Percentiles rank a stretch among this genome's conserved stretches.
phyloP scores from a whole-genome alignment of 2,888 invertebrate species.

The Xiphydria camelus region DNA sequence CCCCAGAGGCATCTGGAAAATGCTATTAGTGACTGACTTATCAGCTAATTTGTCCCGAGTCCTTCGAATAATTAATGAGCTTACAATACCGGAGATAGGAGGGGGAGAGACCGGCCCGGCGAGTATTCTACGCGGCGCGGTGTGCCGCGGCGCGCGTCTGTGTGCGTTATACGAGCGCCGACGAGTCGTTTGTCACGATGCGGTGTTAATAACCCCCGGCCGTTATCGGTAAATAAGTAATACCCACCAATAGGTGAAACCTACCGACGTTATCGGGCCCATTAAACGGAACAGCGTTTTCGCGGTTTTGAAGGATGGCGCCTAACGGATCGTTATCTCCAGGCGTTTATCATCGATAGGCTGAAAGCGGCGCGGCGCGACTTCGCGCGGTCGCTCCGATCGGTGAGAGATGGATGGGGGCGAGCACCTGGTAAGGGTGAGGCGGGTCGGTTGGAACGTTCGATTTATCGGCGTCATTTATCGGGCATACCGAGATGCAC shows the following conservation, averaged over 20 bases:
- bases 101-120: no score
- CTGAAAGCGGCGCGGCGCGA: no score
- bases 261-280: slow-evolving; percentile 38
- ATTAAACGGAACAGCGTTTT: slow-evolving; percentile 41
- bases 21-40: slow-evolving; percentile 43
- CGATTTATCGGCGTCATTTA: no score
- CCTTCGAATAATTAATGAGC: slow-evolving; percentile 41
- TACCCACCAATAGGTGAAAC: slow-evolving; percentile 44
- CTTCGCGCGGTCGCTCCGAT: no score
- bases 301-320: slow-evolving; percentile 33
- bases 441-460: no score
- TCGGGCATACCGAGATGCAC: no score
- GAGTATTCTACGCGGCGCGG: no score
- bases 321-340: slow-evolving; percentile 26
- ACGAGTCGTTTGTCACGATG: slow-evolving; percentile 43
- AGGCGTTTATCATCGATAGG: slow-evolving; percentile 26
- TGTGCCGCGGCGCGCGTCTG: no score
- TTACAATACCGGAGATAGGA: slow-evolving; percentile 14
- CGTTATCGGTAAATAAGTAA: slow-evolving; percentile 49
- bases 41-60: slow-evolving; percentile 45
- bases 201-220: slow-evolving; percentile 41
- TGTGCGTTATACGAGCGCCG: no score
- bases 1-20: slow-evolving; percentile 34
- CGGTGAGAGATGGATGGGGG: no score
- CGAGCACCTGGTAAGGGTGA: no score